Conservation (phyloP, 1,140 invertebrate genomes). For the Orchesella cincta region DNA sequence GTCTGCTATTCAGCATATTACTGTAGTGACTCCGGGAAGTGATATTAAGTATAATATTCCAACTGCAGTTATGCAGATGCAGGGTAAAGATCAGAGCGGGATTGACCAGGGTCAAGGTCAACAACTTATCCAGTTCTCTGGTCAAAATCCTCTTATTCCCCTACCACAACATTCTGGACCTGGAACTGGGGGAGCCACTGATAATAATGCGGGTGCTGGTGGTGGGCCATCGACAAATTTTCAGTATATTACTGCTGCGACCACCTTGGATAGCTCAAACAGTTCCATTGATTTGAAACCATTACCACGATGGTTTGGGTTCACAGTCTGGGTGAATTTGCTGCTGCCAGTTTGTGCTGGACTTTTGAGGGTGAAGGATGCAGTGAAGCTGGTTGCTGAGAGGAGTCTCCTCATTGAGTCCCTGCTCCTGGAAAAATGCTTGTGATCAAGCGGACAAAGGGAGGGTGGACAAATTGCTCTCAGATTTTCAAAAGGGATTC, state of each 20-base stretch:
- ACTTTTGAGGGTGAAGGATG: too few relatives aligned
- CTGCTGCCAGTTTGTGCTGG: too few relatives aligned
- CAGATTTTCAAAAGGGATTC: too few relatives aligned
- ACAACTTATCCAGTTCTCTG: constrained; percentile 8
- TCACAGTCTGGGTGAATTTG: too few relatives aligned
- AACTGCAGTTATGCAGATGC: neutral
- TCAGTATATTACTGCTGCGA: neutral
- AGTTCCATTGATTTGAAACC: neutral
- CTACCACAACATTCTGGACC: neutral
- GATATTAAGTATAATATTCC: constrained; percentile 24
- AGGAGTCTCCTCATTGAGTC: too few relatives aligned
- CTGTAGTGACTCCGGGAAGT: constrained; percentile 8
- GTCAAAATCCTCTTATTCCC: neutral
- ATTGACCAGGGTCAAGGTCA: constrained; percentile 16
- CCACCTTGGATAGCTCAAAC: neutral
- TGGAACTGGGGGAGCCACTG: neutral
- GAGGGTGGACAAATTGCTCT: too few relatives aligned
- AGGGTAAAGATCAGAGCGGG: constrained; percentile 1
- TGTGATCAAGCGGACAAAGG: too few relatives aligned
- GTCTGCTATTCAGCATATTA: constrained; percentile 23
- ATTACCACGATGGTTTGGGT: neutral
- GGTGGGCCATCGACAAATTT: neutral
- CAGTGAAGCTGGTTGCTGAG: too few relatives aligned
- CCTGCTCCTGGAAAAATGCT: too few relatives aligned
- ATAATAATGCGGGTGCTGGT: neutral